Evolutionary conservation across 2,113 vertebrate genomes (phyloP).

Genomic region (Nettapus auritus): DNA sequence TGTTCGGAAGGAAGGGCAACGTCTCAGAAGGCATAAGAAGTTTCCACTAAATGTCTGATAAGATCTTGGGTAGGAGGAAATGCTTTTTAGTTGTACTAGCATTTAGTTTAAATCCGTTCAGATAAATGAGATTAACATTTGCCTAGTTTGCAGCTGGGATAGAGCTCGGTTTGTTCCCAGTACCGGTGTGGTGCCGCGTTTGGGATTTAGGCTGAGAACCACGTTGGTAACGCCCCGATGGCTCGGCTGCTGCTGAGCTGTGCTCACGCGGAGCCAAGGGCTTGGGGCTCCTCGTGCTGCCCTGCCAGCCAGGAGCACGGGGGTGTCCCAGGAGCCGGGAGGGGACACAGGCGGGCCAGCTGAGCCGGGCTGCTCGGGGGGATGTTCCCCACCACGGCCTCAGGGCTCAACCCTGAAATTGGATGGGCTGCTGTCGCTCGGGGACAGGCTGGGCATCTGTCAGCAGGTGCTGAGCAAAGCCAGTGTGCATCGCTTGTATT

Average conservation of each 20-base stretch:
- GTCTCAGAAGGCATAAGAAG: neutral
- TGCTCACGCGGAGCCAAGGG: neutral
- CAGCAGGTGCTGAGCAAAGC: no score
- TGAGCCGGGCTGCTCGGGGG: neutral
- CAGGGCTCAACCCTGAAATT: neutral
- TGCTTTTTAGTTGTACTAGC: neutral
- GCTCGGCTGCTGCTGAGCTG: neutral
- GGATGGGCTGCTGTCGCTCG: neutral
- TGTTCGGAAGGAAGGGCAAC: neutral
- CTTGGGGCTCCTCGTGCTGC: neutral
- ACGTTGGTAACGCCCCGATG: neutral
- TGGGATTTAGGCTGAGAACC: neutral
- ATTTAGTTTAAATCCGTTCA: neutral
- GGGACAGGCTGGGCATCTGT: no score
- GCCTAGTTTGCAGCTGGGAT: no score
- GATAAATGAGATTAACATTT: neutral
- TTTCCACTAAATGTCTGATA: neutral
- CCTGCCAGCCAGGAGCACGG: neutral
- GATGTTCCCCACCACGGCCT: neutral
- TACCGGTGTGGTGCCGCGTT: neutral
- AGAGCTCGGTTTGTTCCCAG: no score
- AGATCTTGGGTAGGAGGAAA: neutral
- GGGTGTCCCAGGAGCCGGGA: neutral
- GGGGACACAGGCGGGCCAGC: neutral
- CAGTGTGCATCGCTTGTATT: no score